Base-by-base conservation (phyloP, 37 sponge, comb jelly and placozoan species). In the Ianthella basta region DNA sequence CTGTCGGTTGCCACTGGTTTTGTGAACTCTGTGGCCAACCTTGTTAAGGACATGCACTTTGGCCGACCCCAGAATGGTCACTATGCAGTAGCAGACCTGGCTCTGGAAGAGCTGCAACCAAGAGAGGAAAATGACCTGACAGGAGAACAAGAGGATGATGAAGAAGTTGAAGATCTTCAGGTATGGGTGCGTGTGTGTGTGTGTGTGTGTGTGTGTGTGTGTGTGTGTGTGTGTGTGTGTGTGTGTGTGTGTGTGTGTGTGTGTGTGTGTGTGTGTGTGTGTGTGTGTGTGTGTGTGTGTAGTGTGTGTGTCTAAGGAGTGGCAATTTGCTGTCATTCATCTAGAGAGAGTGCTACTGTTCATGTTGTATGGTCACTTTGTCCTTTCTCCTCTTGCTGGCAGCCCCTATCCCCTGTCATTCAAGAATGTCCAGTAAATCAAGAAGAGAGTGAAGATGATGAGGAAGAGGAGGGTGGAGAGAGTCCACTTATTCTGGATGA, bases 1-100 rank as follows among this genome's bases (percentile, higher is more conserved):
- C 29, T 88, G 29, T 75, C 80, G 35, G 40, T 88, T 39, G 89
- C 92, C 54, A 86, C 88, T 0, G 89, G 89, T 1, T 55, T 88
- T n/a, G 72, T 92, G 53, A 88, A 92, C 72, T 78, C 86, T 35
- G 64, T 88, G 53, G 67, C 85, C 24, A 75, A 86, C 21, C 74
- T 88, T 59, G 83, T 88, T 30, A 72, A 82, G 53, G 69, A 82
- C 5, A 39, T 86, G 23, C 75, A 60, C 33, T 27, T 29, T 10
- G 37, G 80, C 55, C 19, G 30, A 53, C 4, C 24, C 3, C 64
- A 61, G 29, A 61, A 61, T 10, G 14, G 64, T 61, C 63, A 61
- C 4, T 25, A 4, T 27, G 63, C n/a, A n/a, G n/a, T n/a, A n/a
- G n/a, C n/a, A 25, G 63, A 61, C n/a, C 10, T 61, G 63, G 25